phyloP scores from a whole-genome alignment of 2,797 vertebrate species.

The Periophthalmus magnuspinnatus region DNA sequence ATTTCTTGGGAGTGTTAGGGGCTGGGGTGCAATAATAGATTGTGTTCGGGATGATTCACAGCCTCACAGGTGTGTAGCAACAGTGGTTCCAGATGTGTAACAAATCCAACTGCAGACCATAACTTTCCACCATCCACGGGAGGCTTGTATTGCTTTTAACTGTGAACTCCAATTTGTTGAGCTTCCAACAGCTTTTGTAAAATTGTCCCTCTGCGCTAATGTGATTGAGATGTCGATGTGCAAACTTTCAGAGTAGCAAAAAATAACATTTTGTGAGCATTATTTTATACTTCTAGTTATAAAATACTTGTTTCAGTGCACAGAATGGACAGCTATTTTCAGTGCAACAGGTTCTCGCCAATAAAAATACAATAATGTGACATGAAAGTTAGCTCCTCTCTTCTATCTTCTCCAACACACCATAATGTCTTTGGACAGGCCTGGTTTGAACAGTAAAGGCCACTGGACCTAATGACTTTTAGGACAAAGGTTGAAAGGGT shows the following conservation, averaged over 20 bases:
- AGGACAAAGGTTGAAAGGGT: constrained; percentile 64
- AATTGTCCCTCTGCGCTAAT: background rate
- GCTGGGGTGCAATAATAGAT: background rate
- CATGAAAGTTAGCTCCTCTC: constrained; percentile 26
- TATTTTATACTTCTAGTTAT: background rate
- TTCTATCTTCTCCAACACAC: constrained; percentile 44
- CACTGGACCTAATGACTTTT: constrained; percentile 64
- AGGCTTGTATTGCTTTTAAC: background rate
- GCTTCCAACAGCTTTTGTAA: background rate
- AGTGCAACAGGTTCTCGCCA: constrained; percentile 28
- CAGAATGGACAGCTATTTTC: background rate
- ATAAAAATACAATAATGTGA: constrained; percentile 31
- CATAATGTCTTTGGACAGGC: constrained; percentile 41
- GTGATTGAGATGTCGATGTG: background rate
- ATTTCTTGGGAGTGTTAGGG: background rate
- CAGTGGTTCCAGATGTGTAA: constrained; percentile 10
- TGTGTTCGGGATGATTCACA: constrained; percentile 1
- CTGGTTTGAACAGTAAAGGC: constrained; percentile 45
- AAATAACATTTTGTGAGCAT: background rate
- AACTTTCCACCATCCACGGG: background rate
- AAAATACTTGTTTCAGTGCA: background rate
- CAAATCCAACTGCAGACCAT: constrained; percentile 7
- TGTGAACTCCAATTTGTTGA: constrained; percentile 1
- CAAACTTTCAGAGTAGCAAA: background rate
- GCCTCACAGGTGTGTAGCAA: background rate